Percentiles rank a stretch among this genome's conserved stretches.
Conservation (phyloP, 2,797 vertebrate species). For the Tangara arthus region DNA sequence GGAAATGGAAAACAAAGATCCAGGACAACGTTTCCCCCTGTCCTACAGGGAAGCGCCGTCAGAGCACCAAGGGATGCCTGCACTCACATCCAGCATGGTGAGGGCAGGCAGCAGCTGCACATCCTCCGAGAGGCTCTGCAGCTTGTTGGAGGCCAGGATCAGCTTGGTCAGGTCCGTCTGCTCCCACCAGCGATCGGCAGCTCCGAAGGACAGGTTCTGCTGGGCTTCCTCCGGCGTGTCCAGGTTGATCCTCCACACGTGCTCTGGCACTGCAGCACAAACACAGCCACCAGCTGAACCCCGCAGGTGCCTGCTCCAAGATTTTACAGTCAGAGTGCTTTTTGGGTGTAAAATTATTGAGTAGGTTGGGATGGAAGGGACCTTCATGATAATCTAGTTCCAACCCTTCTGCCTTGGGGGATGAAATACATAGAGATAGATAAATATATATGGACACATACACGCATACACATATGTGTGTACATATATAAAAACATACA, state of each 20-base stretch:
- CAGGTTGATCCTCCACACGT: conserved; percentile 89
- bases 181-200: conserved; percentile 93
- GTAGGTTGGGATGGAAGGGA: not conserved
- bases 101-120: conserved; percentile 85
- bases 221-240: conserved; percentile 87
- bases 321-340: rapidly evolving
- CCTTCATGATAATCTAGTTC: too few relatives aligned
- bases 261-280: conserved; percentile 81
- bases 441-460: too few relatives aligned
- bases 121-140: conserved; percentile 86
- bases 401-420: not conserved
- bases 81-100: conserved; percentile 87
- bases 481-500: not conserved
- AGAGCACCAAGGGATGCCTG: rapidly evolving
- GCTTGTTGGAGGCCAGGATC: conserved; percentile 89
- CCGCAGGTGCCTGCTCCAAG: rapidly evolving
- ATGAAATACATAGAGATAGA: rapidly evolving
- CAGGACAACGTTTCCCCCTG: too few relatives aligned
- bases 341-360: rapidly evolving
- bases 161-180: conserved; percentile 92
- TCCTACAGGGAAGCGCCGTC: rapidly evolving
- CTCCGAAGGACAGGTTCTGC: conserved; percentile 82
- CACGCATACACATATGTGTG: rapidly evolving
- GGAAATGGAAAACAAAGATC: not conserved
- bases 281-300: rapidly evolving